Percentiles rank a stretch among this genome's conserved stretches.
These are phyloP conservation scores for Clarias laeviceps DNA, from an alignment of 2,797 vertebrate genomes.

Conservation along the genomic window DNA sequence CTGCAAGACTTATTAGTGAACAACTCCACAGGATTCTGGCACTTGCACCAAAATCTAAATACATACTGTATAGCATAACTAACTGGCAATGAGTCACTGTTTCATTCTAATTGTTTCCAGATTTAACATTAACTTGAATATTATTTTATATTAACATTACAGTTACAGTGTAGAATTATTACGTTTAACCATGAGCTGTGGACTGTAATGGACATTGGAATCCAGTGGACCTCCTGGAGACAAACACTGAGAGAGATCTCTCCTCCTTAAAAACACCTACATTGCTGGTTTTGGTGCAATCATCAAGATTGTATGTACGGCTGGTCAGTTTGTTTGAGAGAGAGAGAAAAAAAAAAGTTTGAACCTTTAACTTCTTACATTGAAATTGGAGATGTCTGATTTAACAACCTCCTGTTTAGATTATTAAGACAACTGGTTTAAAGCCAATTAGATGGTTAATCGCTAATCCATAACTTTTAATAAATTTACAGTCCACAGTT, in stretches of 20 bases:
- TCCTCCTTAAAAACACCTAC: background rate
- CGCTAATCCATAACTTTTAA: background rate
- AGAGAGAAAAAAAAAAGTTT: too few species aligned
- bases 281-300: background rate
- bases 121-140: background rate
- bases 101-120: background rate
- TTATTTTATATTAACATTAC: background rate
- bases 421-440: background rate
- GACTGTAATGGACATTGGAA: background rate
- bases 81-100: background rate
- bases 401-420: background rate
- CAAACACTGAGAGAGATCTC: too few species aligned
- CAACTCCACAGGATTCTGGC: conserved; percentile 41
- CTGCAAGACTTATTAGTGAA: conserved; percentile 51
- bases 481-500: background rate
- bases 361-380: too few species aligned
- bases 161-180: background rate
- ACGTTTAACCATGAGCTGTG: conserved; percentile 8
- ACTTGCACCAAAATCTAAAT: conserved; percentile 48
- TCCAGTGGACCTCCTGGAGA: background rate
- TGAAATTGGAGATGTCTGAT: background rate
- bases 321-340: background rate
- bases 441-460: too few species aligned
- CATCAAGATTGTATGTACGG: background rate
- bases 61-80: conserved; percentile 52